Evolutionary conservation across 2,888 invertebrate species (phyloP), one percentile per base, ranked within the genome.

Genomic region (Leucoptera coffeella): DNA sequence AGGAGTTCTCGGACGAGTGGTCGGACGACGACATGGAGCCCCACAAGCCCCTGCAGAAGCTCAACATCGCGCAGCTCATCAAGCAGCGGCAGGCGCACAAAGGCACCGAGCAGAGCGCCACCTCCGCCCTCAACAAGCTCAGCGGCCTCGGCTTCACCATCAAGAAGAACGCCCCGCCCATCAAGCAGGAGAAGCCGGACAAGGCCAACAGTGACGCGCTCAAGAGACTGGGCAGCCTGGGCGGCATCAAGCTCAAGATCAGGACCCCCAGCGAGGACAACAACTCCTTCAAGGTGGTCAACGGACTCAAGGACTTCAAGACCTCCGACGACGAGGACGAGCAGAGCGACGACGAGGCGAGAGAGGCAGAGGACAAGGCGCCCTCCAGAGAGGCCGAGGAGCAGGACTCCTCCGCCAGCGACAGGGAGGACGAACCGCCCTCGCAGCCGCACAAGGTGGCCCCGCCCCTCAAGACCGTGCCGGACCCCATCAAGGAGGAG

Each of bases 61-160:
- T 64, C 20, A 62, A 69, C 30, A 55, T 65, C 34, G 59, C 62
- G 2, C 55, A 59, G 45, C 45, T 64, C 30, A 47, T 61, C 2
- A 56, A 59, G 26, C n/a, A n/a, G n/a, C n/a, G n/a, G n/a, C n/a
- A n/a, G n/a, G n/a, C n/a, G n/a, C 60, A 61, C 25, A 50, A 54
- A 4, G 62, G 64, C 4, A 32, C 69, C 5, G 50, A 57, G 29
- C 30, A 3, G 56, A 53, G n/a, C 33, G 34, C 3, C 40, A 46
- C 62, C 2, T 46, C 53, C 1, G 55, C 67, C 2, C 39, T 69
- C n/a, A 50, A 47, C 33, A 69, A 65, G 45, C 41, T 69, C 11
- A 62, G 60, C 28, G 64, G 67, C 3, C 41, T 69, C 33, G 69
- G 67, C 4, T 67, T 69, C 27, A 65, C 65, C 0, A 65, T 69